phyloP scores from a whole-genome alignment of 2,888 invertebrate genomes.

The Athrips mouffetella region DNA sequence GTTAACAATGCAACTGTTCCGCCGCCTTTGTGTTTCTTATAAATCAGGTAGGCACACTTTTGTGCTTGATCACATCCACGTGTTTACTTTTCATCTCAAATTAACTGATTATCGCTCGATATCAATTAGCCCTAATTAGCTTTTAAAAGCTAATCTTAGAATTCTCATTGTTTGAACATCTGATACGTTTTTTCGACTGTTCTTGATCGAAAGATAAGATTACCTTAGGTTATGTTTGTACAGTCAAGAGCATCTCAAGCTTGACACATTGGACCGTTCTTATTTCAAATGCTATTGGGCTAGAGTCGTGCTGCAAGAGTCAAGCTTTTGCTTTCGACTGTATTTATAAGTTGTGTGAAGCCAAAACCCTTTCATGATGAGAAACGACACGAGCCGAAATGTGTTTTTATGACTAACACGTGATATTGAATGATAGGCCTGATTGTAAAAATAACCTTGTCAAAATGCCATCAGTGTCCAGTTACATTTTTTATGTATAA shows the following conservation, averaged over 20 bases:
- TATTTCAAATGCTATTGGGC: too few species aligned
- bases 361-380: constrained; percentile 56
- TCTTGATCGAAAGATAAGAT: constrained; percentile 32
- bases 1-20: not conserved
- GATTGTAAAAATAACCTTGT: too few species aligned
- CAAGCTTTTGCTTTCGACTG: too few species aligned
- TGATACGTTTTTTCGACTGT: constrained; percentile 6
- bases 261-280: constrained; percentile 21
- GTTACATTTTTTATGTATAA: too few species aligned
- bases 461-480: too few species aligned
- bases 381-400: constrained; percentile 65
- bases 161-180: not conserved
- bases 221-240: constrained; percentile 30
- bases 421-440: constrained; percentile 65
- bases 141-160: not conserved
- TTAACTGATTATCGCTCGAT: not conserved
- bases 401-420: constrained; percentile 58
- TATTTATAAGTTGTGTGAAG: too few species aligned
- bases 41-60: not conserved
- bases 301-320: too few species aligned
- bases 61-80: not conserved
- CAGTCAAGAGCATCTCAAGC: constrained; percentile 22
- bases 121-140: constrained; percentile 4
- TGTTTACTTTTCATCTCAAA: not conserved
- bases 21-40: not conserved